Conservation (phyloP, 1,140 invertebrate species). For the Sitophilus oryzae region DNA sequence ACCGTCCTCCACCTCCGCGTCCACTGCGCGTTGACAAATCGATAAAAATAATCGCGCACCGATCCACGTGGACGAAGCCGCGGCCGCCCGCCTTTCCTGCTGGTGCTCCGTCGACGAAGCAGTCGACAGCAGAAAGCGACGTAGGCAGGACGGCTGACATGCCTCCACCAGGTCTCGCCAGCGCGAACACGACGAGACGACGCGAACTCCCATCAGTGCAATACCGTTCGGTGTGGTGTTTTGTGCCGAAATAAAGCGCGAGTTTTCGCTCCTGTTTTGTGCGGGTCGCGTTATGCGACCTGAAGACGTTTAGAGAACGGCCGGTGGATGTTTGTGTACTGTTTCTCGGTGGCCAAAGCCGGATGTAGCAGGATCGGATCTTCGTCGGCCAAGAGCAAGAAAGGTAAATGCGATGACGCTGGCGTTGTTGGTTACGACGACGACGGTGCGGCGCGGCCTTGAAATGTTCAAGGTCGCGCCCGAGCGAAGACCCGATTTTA, state of each 20-base stretch:
- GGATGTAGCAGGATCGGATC: neutral
- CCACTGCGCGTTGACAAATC: neutral
- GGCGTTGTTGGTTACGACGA: too few species aligned
- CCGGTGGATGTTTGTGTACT: constrained; percentile 1
- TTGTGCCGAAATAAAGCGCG: neutral
- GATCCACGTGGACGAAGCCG: too few species aligned
- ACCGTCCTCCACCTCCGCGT: neutral
- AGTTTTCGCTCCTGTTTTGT: neutral
- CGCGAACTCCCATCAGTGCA: too few species aligned
- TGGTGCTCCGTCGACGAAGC: too few species aligned
- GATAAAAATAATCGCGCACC: neutral
- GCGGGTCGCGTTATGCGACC: neutral
- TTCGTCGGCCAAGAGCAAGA: neutral
- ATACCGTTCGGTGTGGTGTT: too few species aligned
- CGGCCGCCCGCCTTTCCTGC: too few species aligned
- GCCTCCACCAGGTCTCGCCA: neutral
- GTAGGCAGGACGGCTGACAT: neutral
- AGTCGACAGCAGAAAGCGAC: neutral
- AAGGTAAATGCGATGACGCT: too few species aligned
- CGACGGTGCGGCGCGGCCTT: too few species aligned
- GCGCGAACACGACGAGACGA: neutral
- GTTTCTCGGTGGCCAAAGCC: constrained; percentile 2
- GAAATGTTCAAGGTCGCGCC: too few species aligned
- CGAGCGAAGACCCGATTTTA: too few species aligned
- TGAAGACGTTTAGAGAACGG: neutral